Base-by-base conservation (phyloP, 2,888 invertebrate species). In the Acronicta alni region DNA sequence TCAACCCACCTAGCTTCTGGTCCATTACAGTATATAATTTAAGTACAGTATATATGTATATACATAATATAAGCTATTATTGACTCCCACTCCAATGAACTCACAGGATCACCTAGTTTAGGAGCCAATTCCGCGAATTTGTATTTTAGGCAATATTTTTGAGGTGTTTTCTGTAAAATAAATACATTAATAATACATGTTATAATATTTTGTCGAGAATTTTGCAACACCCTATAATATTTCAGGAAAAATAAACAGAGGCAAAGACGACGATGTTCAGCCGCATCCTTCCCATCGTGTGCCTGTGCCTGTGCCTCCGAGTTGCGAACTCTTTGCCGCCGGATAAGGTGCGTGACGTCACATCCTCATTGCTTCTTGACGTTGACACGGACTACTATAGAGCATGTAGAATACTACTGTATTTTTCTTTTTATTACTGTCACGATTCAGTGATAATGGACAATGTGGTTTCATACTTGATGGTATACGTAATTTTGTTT, bases 331-430 rank as follows among this genome's bases (percentile, higher is more conserved):
- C 85, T 16, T 70, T 90, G 63, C 91, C 93, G 49, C 92, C 93
- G 78, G 93, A 92, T 82, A 92, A 93, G 90, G 93, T 93, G 75
- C 48, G 85, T 77, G 62, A 45, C 58, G 49, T 66, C 47, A 63
- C 49, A 73, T 75, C 72, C 72, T 72, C 64, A 54, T 72, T 61
- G 57, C 47, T 43, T 17, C 44, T 56, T 61, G 41, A 64, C 61
- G 59, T 67, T 44, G 57, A 52, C 47, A 44, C n/a, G 37, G 32
- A 44, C 38, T 38, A 51, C 16, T 45, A 16, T 32, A 26, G n/a
- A 23, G 46, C 26, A 35, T 35, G 35, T 35, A 30, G 30, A 9
- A 7, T 9, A 30, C 30, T 30, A 30, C 30, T 30, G 12, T 2
- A 32, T 14, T n/a, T 35, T 1, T 32, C 15, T 42, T 46, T 43